phyloP scores from a whole-genome alignment of 1,140 invertebrate species.

The Andricus grossulariae region DNA sequence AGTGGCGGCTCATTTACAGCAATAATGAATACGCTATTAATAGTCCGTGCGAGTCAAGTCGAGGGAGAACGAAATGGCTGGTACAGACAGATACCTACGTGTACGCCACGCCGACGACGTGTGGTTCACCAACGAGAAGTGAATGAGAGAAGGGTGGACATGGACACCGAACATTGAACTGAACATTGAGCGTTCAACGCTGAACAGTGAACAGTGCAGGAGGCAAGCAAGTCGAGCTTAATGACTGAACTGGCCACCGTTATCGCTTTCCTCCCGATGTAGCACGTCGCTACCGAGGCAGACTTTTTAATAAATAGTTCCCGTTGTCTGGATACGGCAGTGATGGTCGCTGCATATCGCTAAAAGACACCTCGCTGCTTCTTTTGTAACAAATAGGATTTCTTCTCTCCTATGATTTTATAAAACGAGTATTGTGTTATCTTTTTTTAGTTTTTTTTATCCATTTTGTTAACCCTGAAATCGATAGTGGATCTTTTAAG shows the following conservation, averaged over 20 bases:
- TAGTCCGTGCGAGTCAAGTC: constrained; percentile 57
- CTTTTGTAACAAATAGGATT: constrained; percentile 15
- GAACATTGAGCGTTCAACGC: constrained; percentile 16
- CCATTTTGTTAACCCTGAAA: not conserved
- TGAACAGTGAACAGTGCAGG: constrained; percentile 39
- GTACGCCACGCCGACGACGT: constrained; percentile 39
- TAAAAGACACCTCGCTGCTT: constrained; percentile 25
- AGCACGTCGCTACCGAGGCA: constrained; percentile 64
- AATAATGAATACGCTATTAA: constrained; percentile 74
- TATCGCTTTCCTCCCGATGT: constrained; percentile 76
- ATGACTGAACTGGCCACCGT: constrained; percentile 66
- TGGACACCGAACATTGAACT: constrained; percentile 22
- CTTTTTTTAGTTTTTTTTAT: not conserved
- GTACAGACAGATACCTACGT: constrained; percentile 48
- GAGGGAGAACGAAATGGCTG: constrained; percentile 48
- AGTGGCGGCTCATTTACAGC: constrained; percentile 73
- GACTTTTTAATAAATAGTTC: constrained; percentile 70
- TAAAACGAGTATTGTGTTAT: not conserved
- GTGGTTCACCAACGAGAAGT: constrained; percentile 39
- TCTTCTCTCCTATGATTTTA: not conserved
- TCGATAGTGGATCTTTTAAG: too few relatives aligned
- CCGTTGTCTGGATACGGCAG: constrained; percentile 47
- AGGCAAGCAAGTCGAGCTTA: constrained; percentile 56
- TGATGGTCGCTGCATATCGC: constrained; percentile 52
- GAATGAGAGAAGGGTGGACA: constrained; percentile 23